Conservation (phyloP, 2,888 invertebrate species). For the Brachycybe producta region DNA sequence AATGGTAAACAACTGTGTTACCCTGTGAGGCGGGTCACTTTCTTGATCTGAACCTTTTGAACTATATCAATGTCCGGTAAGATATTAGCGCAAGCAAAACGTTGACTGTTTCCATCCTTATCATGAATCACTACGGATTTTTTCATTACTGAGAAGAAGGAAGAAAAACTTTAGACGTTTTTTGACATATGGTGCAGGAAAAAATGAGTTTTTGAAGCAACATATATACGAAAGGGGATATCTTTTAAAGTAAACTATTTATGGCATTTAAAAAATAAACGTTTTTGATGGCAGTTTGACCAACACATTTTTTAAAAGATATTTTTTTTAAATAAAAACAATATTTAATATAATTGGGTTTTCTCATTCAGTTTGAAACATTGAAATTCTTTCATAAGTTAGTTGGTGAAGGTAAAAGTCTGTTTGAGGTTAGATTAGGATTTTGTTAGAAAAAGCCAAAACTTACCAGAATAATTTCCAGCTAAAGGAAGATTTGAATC, state of each 20-base stretch:
- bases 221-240: too few species aligned
- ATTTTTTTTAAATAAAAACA: background rate
- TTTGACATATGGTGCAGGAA: too few species aligned
- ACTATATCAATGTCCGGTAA: conserved; percentile 80
- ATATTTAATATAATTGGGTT: too few species aligned
- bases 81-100: conserved; percentile 82
- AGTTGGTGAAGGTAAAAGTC: background rate
- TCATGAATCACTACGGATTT: conserved; percentile 72
- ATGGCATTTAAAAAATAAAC: too few species aligned
- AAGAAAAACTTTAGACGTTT: conserved; percentile 16
- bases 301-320: background rate
- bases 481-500: conserved; percentile 73
- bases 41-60: conserved; percentile 73
- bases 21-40: conserved; percentile 77
- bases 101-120: conserved; percentile 48
- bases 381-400: background rate
- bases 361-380: background rate
- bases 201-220: too few species aligned
- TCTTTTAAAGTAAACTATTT: too few species aligned
- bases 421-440: background rate
- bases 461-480: conserved; percentile 34
- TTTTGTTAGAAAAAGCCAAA: background rate
- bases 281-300: background rate
- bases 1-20: conserved; percentile 35
- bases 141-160: conserved; percentile 54